These are phyloP conservation scores for Ceuthmochares aereus DNA, from an alignment of 2,113 vertebrate genomes.

Conservation along the genomic window DNA sequence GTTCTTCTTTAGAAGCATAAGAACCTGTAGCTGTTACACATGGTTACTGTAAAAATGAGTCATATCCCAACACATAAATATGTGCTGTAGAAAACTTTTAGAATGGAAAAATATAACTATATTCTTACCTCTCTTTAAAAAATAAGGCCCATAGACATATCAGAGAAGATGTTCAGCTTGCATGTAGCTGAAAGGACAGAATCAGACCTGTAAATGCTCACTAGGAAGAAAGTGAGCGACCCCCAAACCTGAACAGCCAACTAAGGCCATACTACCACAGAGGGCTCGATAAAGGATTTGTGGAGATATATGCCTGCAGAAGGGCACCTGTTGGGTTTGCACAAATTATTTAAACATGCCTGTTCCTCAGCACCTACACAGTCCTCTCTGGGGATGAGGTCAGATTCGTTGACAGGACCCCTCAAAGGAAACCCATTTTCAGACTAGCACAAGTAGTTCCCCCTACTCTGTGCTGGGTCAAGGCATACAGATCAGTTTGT, in stretches of 20 bases:
- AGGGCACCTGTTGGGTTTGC: background rate
- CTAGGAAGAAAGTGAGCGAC: background rate
- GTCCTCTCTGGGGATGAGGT: background rate
- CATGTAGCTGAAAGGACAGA: background rate
- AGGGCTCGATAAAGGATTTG: background rate
- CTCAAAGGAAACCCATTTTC: background rate
- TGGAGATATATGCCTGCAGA: background rate
- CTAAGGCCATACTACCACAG: background rate
- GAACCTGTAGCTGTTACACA: background rate
- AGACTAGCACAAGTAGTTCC: background rate
- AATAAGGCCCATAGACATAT: background rate
- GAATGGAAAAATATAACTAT: background rate
- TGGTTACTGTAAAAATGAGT: background rate
- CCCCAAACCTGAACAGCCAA: background rate
- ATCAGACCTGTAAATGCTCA: background rate
- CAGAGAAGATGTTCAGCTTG: background rate
- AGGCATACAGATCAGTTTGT: background rate
- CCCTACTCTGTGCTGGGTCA: background rate
- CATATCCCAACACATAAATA: background rate
- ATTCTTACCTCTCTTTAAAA: background rate
- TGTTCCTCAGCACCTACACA: background rate
- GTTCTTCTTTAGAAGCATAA: background rate
- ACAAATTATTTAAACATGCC: accelerated
- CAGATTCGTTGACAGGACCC: background rate
- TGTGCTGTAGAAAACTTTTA: background rate